These are phyloP conservation scores for Micronisus gabar DNA, from an alignment of 2,113 vertebrate genomes.

Conservation along the genomic window DNA sequence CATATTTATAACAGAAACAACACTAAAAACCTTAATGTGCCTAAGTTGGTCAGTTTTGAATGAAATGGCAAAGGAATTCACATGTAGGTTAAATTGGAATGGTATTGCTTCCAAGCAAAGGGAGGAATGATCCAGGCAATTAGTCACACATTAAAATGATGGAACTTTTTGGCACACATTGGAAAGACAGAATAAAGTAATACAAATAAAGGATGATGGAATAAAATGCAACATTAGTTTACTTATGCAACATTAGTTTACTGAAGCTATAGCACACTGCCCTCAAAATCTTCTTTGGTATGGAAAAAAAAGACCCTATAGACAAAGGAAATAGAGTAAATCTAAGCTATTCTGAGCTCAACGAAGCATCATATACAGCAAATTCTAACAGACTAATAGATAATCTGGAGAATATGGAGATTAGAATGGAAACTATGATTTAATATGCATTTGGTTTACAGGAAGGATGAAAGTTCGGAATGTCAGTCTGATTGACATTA, in stretches of 20 bases:
- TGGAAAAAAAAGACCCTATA: not conserved
- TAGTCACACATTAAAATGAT: slow-evolving; percentile 5
- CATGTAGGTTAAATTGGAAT: not conserved
- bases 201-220: not conserved
- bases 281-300: not conserved
- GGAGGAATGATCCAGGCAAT: slow-evolving; percentile 13
- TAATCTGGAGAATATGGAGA: not conserved
- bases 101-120: not conserved
- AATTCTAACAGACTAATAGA: not conserved
- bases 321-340: not conserved
- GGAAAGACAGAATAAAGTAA: not conserved
- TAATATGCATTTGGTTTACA: not conserved
- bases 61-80: not conserved
- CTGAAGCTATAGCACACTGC: not conserved
- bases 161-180: not conserved
- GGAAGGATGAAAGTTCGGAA: not conserved
- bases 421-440: not conserved
- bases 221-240: slow-evolving; percentile 45
- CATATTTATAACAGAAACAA: not conserved
- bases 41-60: not conserved
- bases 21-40: not conserved
- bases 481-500: not conserved
- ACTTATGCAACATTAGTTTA: not conserved
- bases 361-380: not conserved
- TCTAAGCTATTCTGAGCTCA: not conserved